A percentile compares a stretch with the other conserved stretches of the same genome.
phyloP scores from a whole-genome alignment of 2,113 vertebrate genomes.

The Silurus asotus region DNA sequence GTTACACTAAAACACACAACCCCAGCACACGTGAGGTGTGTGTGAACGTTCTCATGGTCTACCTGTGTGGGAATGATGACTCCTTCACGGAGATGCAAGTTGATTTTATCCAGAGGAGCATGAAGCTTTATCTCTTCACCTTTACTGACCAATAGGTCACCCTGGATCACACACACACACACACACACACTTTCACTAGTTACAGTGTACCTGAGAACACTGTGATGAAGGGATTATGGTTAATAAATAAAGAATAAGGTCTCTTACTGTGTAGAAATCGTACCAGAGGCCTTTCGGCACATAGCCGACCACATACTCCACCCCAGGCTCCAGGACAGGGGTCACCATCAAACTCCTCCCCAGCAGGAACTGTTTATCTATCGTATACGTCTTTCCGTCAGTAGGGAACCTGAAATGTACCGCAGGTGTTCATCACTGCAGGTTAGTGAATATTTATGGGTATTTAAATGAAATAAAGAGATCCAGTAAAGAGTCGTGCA shows the following conservation, averaged over 20 bases:
- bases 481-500: no score
- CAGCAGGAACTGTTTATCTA: conserved; percentile 86
- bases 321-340: conserved; percentile 77
- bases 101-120: conserved; percentile 82
- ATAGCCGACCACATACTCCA: conserved; percentile 74
- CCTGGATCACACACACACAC: conserved; percentile 65
- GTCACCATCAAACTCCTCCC: conserved; percentile 82
- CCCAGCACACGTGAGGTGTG: not conserved
- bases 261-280: conserved; percentile 81
- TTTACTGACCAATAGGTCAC: conserved; percentile 71
- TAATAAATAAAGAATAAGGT: not conserved
- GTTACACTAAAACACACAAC: not conserved
- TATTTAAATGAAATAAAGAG: no score
- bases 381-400: conserved; percentile 71
- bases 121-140: conserved; percentile 76
- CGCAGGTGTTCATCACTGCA: not conserved
- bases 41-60: not conserved
- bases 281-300: conserved; percentile 83
- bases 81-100: conserved; percentile 82
- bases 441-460: no score
- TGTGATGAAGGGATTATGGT: not conserved
- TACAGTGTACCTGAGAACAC: not conserved
- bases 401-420: conserved; percentile 72
- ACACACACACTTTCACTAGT: not conserved
- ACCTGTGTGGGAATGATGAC: conserved; percentile 82